Percentiles rank a stretch among this genome's conserved stretches.
These are phyloP conservation scores for Endotricha flammealis DNA, from an alignment of 2,888 invertebrate genomes.

Conservation along the genomic window DNA sequence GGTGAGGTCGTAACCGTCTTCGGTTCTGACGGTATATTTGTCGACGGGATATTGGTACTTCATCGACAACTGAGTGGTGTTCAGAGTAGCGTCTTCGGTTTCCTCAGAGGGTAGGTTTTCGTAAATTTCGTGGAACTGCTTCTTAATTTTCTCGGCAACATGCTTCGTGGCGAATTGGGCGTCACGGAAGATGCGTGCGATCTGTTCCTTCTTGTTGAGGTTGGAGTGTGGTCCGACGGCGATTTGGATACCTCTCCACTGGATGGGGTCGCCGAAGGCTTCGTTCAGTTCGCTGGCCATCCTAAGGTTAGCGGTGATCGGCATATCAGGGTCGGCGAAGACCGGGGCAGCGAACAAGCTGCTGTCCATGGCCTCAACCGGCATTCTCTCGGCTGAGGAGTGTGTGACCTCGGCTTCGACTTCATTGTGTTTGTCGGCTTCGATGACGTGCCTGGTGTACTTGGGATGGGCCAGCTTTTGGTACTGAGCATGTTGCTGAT, in stretches of 20 bases:
- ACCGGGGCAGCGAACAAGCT: constrained; percentile 3
- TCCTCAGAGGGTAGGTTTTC: constrained; percentile 27
- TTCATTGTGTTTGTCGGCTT: neutral
- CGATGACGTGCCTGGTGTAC: neutral
- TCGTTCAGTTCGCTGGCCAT: constrained; percentile 25
- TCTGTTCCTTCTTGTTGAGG: constrained; percentile 35
- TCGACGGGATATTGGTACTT: constrained; percentile 55
- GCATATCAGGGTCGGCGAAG: constrained; percentile 28
- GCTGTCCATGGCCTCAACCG: constrained; percentile 1
- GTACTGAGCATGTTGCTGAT: neutral
- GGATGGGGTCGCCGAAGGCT: constrained; percentile 32
- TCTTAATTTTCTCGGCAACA: constrained; percentile 38
- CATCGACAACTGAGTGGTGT: constrained; percentile 51
- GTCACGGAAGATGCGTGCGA: constrained; percentile 48
- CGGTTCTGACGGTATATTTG: constrained; percentile 54
- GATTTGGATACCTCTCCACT: constrained; percentile 41
- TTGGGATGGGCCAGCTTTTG: constrained; percentile 2
- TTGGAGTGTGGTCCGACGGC: constrained; percentile 32
- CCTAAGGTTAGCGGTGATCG: constrained; percentile 27
- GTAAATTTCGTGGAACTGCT: constrained; percentile 34
- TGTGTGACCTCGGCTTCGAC: neutral
- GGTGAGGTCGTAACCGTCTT: constrained; percentile 65
- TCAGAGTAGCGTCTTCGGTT: constrained; percentile 36
- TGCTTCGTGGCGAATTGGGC: constrained; percentile 51
- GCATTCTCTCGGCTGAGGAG: neutral